phyloP scores from a whole-genome alignment of 1,140 invertebrate species.

The Eurosta solidaginis region DNA sequence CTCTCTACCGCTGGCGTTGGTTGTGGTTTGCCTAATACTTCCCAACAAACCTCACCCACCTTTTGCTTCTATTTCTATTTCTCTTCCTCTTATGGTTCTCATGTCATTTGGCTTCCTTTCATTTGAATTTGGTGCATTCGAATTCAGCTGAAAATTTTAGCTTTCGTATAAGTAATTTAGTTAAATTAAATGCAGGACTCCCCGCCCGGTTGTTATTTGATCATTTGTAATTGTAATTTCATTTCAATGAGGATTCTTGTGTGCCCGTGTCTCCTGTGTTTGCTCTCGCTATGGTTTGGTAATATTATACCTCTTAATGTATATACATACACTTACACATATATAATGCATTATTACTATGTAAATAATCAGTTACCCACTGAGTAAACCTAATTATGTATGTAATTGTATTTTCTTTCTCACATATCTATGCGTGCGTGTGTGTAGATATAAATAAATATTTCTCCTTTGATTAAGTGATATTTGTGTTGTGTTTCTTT shows the following conservation, averaged over 20 bases:
- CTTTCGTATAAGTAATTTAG: conserved; percentile 1
- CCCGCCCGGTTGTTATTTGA: conserved; percentile 14
- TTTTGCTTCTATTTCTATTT: no score
- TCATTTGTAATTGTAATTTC: conserved; percentile 20
- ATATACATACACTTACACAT: neutral
- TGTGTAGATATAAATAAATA: no score
- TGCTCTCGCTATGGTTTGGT: neutral
- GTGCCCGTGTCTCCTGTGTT: neutral
- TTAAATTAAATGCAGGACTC: conserved; percentile 14
- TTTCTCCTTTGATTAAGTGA: neutral
- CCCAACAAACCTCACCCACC: neutral
- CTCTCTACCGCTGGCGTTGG: no score
- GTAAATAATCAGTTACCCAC: neutral
- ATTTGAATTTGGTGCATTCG: neutral
- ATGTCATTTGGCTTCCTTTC: no score
- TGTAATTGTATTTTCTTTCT: neutral
- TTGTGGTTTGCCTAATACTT: no score
- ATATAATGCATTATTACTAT: neutral
- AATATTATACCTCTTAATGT: neutral
- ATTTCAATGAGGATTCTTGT: neutral
- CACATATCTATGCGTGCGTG: no score
- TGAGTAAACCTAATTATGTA: neutral
- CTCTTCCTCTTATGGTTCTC: no score
- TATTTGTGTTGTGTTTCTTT: neutral
- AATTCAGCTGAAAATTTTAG: neutral